Evolutionary conservation across 2,797 vertebrate genomes (phyloP).

Genomic region (Myotis findleyi): DNA sequence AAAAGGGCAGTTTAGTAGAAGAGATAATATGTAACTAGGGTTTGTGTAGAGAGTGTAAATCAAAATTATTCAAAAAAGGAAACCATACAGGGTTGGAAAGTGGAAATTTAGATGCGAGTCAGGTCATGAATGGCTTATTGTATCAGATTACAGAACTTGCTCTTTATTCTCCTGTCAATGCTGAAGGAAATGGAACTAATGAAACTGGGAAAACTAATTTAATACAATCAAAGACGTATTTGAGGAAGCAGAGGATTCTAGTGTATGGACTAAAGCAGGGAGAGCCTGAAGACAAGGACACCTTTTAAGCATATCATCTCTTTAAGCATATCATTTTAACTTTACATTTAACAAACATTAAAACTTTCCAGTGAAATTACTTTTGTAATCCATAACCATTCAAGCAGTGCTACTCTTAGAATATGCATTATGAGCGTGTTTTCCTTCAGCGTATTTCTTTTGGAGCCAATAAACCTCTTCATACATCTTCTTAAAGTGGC

Average conservation of each 20-base stretch:
- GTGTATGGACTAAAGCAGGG: not conserved
- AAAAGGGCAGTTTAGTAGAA: not conserved
- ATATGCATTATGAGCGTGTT: conserved; percentile 55
- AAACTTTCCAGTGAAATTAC: conserved; percentile 50
- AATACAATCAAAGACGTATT: not conserved
- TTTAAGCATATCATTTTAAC: conserved; percentile 4
- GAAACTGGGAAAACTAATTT: not conserved
- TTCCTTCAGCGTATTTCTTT: conserved; percentile 62
- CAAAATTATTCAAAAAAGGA: not conserved
- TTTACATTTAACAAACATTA: conserved; percentile 44
- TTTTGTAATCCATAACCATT: conserved; percentile 56
- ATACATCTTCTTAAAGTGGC: conserved; percentile 79
- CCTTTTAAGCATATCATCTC: not conserved
- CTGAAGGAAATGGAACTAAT: not conserved
- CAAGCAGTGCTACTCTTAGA: not conserved
- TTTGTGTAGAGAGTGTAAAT: not conserved
- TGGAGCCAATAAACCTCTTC: conserved; percentile 69
- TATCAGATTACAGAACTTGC: not conserved
- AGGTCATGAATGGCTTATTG: not conserved
- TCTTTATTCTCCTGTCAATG: not conserved
- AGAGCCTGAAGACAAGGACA: not conserved
- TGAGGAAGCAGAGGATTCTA: not conserved
- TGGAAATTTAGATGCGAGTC: not conserved
- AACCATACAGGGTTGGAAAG: not conserved
- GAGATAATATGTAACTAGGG: not conserved